Evolutionary conservation across 2,888 invertebrate genomes (phyloP), one percentile per base, ranked within the genome.

Genomic region (Listrodromus nycthemerus): DNA sequence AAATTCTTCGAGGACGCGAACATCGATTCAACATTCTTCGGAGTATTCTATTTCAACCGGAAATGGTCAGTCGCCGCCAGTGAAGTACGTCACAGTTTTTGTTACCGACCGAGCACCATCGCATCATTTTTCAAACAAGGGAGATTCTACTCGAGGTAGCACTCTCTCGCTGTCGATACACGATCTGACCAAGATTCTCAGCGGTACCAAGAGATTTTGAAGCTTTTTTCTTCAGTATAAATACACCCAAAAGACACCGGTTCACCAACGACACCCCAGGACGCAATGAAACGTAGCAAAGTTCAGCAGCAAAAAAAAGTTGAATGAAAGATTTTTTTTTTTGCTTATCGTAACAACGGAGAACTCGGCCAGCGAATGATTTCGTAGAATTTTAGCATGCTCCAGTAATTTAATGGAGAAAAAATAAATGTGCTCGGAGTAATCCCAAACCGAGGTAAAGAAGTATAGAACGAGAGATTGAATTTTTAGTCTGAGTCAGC

Each of bases 401-500:
- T 27, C 24, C 21, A 73, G 61, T 65, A 71, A 79, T 71, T 79
- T 70, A 21, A 58, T n/a, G 66, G 33, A 71, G 41, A 30, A 33
- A 37, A 63, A 45, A 45, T 33, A 27, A 16, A 13, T 24, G 55
- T 21, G 10, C 27, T 30, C 52, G 61, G 52, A 33, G 61, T 48
- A 70, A 58, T 76, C 24, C 61, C 80, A 58, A 63, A 67, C 21
- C 30, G 45, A 30, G 58, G 41, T 52, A 45, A 7, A 50, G 58
- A 61, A 66, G 66, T 55, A 21, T 55, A 78, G 50, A 71, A 50
- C 33, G 58, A 78, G 58, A 77, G 66, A 84, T 73, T 66, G 73
- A 83, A 85, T 84, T 82, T 85, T 78, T 41, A 66, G 65, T 37
- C 16, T 10, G 45, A 65, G 19, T 24, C 48, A 48, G 50, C 19